A percentile compares a stretch with the other conserved stretches of the same genome.
These are phyloP conservation scores for Naso thynnoides DNA, from an alignment of 2,797 vertebrate species.

Conservation along the genomic window DNA sequence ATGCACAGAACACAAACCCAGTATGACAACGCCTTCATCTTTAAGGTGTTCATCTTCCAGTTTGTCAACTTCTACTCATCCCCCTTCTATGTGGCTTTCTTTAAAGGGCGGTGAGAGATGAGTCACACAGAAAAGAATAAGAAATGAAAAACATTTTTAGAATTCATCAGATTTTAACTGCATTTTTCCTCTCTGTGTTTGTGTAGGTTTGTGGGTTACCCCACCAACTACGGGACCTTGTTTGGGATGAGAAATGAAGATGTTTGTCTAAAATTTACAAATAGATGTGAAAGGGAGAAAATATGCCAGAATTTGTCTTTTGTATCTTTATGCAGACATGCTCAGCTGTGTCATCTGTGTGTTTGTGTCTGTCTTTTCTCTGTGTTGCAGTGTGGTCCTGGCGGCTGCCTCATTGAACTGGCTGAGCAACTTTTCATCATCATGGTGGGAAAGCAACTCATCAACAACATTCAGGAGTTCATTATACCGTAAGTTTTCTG, in stretches of 20 bases:
- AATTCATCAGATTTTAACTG: background rate
- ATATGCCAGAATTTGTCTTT: background rate
- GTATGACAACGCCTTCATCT: conserved; percentile 88
- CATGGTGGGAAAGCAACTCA: conserved; percentile 89
- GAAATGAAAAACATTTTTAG: background rate
- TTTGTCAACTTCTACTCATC: conserved; percentile 90
- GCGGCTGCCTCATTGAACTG: conserved; percentile 87
- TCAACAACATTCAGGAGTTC: conserved; percentile 88
- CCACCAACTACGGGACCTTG: conserved; percentile 85
- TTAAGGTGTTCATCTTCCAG: conserved; percentile 91
- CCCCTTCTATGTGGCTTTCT: conserved; percentile 89
- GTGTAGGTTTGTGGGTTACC: conserved; percentile 86
- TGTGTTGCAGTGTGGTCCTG: conserved; percentile 83
- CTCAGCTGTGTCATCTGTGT: conserved; percentile 10
- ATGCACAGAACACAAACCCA: conserved; percentile 90
- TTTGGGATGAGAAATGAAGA: conserved; percentile 89
- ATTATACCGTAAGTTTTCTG: conserved; percentile 82
- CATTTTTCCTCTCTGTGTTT: conserved; percentile 11
- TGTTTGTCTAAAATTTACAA: conserved; percentile 71
- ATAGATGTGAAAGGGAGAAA: background rate
- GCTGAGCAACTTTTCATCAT: conserved; percentile 89
- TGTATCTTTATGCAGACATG: background rate
- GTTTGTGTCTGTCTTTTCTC: conserved; percentile 34
- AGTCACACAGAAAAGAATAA: background rate
- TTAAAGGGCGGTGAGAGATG: conserved; percentile 85